Evolutionary conservation across 2,888 invertebrate species (phyloP).

Genomic region (Kuschelorhynchus macadamiae): DNA sequence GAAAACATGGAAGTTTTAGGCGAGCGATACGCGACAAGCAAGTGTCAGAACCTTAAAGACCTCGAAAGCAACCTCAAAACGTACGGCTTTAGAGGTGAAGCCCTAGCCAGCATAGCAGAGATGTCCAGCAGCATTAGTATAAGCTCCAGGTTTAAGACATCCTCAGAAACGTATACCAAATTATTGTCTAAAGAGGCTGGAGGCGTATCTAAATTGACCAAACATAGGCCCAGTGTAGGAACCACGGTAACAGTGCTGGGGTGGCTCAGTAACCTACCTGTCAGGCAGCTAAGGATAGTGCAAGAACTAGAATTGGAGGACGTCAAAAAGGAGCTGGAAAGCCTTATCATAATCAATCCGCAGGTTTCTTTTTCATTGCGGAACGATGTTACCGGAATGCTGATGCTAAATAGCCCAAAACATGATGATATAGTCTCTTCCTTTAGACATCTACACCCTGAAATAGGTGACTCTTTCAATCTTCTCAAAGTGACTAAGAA

Average conservation of each 20-base stretch:
- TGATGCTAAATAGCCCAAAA: slow-evolving; percentile 75
- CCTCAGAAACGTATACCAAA: slow-evolving; percentile 72
- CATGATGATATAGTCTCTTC: slow-evolving; percentile 72
- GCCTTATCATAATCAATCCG: slow-evolving; percentile 77
- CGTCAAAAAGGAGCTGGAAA: slow-evolving; percentile 74
- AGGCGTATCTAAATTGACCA: slow-evolving; percentile 58
- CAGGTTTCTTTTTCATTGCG: slow-evolving; percentile 78
- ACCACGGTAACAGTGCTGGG: slow-evolving; percentile 81
- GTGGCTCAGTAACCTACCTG: slow-evolving; percentile 76
- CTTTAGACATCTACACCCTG: slow-evolving; percentile 69
- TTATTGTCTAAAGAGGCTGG: slow-evolving; percentile 65
- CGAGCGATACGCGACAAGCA: slow-evolving; percentile 76
- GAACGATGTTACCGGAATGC: slow-evolving; percentile 75
- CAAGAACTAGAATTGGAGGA: slow-evolving; percentile 73
- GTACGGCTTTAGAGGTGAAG: slow-evolving; percentile 80
- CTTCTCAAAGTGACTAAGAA: slow-evolving; percentile 66
- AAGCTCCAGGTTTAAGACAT: slow-evolving; percentile 70
- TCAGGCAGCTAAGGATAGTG: slow-evolving; percentile 73
- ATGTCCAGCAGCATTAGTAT: slow-evolving; percentile 74
- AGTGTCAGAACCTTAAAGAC: slow-evolving; percentile 72
- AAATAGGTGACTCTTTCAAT: slow-evolving; percentile 65
- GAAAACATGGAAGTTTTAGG: slow-evolving; percentile 74
- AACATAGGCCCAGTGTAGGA: slow-evolving; percentile 75
- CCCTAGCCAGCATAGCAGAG: slow-evolving; percentile 74
- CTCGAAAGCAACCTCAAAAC: slow-evolving; percentile 71